Evolutionary conservation across 2,113 vertebrate species (phyloP).

Genomic region (Bothrops jararaca): DNA sequence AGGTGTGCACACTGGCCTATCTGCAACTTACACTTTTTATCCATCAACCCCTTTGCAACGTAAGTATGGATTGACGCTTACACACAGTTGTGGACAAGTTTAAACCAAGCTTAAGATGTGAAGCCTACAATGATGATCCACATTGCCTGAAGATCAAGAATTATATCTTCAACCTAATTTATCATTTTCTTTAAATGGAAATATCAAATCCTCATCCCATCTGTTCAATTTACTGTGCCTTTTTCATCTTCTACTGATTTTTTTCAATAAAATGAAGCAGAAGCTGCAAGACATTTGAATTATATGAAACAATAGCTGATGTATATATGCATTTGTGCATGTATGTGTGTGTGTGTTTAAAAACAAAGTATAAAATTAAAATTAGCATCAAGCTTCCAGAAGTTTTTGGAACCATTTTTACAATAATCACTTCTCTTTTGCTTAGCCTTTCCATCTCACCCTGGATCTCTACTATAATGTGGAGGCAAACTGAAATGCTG

Average conservation of each 20-base stretch:
- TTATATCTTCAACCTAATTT: not conserved
- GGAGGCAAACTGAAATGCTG: not conserved
- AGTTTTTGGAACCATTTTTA: not conserved
- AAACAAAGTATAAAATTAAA: not conserved
- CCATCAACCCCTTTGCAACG: not conserved
- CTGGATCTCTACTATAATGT: not conserved
- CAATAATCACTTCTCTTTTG: not conserved
- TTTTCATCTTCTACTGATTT: not conserved
- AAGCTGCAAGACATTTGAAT: not conserved
- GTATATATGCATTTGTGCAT: not conserved
- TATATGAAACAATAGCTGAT: not conserved
- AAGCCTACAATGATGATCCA: not conserved
- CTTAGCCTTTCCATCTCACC: not conserved
- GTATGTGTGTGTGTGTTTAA: not conserved
- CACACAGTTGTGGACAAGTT: not conserved
- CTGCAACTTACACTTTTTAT: not conserved
- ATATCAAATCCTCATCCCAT: not conserved
- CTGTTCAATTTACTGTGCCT: not conserved
- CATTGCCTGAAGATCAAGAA: not conserved
- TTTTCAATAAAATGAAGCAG: not conserved
- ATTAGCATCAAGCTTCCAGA: not conserved
- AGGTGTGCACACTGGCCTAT: not conserved
- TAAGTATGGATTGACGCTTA: not conserved
- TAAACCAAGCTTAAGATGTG: not conserved
- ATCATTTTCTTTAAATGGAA: not conserved